Base-by-base conservation (phyloP, 2,113 vertebrate species). In the Regulus satrapa region DNA sequence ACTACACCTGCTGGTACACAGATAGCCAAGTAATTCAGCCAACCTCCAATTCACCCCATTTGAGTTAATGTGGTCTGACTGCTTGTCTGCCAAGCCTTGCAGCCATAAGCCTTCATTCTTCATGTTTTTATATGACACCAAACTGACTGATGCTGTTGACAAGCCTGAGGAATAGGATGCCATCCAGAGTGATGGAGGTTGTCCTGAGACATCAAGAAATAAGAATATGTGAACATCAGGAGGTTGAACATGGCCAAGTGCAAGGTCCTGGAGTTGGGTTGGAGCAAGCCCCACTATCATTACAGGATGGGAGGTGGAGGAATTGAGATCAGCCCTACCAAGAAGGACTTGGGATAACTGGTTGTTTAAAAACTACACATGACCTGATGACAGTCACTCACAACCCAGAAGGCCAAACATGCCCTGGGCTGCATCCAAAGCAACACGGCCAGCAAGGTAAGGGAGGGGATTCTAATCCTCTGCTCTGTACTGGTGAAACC, bases 401-500 rank as follows among this genome's bases (percentile, higher is more conserved):
- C 21, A 32, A 2, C 21, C 8, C 32, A 48, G 26, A 48, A 12
- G 74, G 52, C 15, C 40, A 79, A 34, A 12, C 1, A 1, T 23
- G 10, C 4, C 10, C 40, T 41, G n/a, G 16, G 4, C 46, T 48
- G 40, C 31, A 59, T 41, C 52, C 48, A 67, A 23, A 59, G 14
- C 40, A 72, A 17, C 0, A 0, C 3, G 5, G 25, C 8, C 52
- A 66, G 19, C 25, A 48, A 28, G 38, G 15, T 6, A 3, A 48
- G 18, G 15, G n/a, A 59, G 21, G 25, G 19, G 18, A 54, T 61
- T 61, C 40, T 79, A 18, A 14, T n/a, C 29, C 8, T 40, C 66
- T 72, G 18, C 38, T 78, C 73, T 31, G 5, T 36, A 23, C 9
- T 72, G 73, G 1, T 52, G 25, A 59, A 19, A 54, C 3, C 5